These are phyloP conservation scores for Prosapia bicincta DNA, from an alignment of 2,888 invertebrate species.

Conservation along the genomic window DNA sequence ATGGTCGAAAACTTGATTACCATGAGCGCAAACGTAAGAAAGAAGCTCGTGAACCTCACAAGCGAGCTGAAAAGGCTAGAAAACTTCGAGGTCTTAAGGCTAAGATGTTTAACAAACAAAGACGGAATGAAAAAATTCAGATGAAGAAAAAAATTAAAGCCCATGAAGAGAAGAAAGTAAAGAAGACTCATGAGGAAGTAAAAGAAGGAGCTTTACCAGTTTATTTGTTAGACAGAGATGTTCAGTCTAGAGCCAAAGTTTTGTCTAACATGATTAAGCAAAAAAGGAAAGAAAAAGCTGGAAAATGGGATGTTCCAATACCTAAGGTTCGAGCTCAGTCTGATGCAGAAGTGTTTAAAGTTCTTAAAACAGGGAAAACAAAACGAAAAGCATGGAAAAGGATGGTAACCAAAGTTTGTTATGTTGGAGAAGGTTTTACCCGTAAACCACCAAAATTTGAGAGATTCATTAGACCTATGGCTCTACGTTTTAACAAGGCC, in stretches of 20 bases:
- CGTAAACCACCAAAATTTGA: constrained; percentile 99
- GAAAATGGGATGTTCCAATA: constrained; percentile 99
- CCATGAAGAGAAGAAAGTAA: constrained; percentile 90
- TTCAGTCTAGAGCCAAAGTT: constrained; percentile 90
- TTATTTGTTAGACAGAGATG: constrained; percentile 95
- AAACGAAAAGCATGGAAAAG: constrained; percentile 97
- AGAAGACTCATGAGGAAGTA: constrained; percentile 74
- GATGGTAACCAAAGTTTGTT: constrained; percentile 98
- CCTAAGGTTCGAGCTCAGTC: constrained; percentile 97
- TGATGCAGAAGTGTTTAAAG: constrained; percentile 95
- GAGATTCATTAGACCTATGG: constrained; percentile 97
- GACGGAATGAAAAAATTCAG: constrained; percentile 97
- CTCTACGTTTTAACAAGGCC: constrained; percentile 90
- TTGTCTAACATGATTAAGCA: constrained; percentile 99
- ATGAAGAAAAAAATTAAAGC: constrained; percentile 98
- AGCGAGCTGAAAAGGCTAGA: constrained; percentile 84
- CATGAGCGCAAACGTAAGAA: constrained; percentile 95
- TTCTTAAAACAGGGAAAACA: constrained; percentile 86
- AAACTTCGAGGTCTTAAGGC: constrained; percentile 95
- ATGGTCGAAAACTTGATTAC: constrained; percentile 95
- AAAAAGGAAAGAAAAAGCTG: constrained; percentile 98
- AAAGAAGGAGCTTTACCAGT: constrained; percentile 92
- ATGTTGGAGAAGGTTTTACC: constrained; percentile 97
- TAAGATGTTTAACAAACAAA: constrained; percentile 94
- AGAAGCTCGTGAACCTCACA: constrained; percentile 92